Conservation (phyloP, 2,888 invertebrate genomes). For the Tipula confusa region DNA sequence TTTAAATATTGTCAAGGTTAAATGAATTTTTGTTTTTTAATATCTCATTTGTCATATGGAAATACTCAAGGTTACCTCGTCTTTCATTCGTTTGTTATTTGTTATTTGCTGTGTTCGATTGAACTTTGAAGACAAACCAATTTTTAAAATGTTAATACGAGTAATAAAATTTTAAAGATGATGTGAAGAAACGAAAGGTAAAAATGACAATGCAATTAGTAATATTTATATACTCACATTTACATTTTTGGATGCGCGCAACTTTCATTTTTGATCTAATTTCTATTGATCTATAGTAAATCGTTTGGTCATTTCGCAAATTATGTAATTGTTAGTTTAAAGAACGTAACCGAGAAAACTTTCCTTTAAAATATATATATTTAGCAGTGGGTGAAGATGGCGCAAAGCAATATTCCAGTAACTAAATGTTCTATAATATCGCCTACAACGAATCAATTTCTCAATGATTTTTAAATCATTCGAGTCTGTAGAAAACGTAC, state of each 20-base stretch:
- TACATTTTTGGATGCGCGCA: neutral
- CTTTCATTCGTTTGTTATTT: neutral
- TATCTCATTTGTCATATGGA: conserved; percentile 6
- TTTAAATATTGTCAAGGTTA: neutral
- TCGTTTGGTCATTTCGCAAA: too few relatives aligned
- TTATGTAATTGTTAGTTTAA: neutral
- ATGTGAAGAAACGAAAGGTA: neutral
- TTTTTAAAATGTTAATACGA: conserved; percentile 13
- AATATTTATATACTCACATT: too few relatives aligned
- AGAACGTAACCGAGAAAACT: too few relatives aligned
- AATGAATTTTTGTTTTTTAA: neutral
- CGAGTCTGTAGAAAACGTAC: too few relatives aligned
- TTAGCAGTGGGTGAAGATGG: too few relatives aligned
- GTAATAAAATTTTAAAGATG: neutral
- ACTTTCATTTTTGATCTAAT: neutral
- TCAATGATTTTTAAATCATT: too few relatives aligned
- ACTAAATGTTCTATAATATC: too few relatives aligned
- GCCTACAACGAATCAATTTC: too few relatives aligned
- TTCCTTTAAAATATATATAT: too few relatives aligned
- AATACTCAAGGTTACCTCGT: neutral
- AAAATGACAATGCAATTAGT: neutral
- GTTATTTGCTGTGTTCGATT: neutral
- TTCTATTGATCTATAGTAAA: too few relatives aligned
- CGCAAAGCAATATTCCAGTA: too few relatives aligned
- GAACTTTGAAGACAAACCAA: neutral